Evolutionary conservation across 2,888 invertebrate genomes (phyloP).

Genomic region (Nasonia oneida): DNA sequence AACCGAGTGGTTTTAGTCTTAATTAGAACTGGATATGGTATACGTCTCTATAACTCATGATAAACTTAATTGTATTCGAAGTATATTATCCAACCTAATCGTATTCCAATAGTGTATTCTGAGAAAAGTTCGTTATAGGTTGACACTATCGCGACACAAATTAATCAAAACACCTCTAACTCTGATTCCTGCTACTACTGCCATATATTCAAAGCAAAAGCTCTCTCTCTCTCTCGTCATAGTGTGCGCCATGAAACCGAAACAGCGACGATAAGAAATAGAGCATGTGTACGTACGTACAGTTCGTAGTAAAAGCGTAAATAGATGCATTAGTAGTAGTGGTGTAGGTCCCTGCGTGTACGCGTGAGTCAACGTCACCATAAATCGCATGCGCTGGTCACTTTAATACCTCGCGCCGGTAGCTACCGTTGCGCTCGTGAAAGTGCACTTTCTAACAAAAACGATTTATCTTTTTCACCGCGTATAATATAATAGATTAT

Average conservation of each 20-base stretch:
- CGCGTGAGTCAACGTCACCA: conserved; percentile 54
- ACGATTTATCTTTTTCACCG: conserved; percentile 25
- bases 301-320: conserved; percentile 49
- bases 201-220: too few relatives aligned
- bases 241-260: neutral
- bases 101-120: neutral
- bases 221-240: too few relatives aligned
- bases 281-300: neutral
- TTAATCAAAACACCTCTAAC: neutral
- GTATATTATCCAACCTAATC: neutral
- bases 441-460: conserved; percentile 52
- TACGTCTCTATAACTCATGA: neutral
- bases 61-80: neutral
- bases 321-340: conserved; percentile 53
- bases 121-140: neutral
- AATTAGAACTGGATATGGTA: neutral
- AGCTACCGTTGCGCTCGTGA: neutral
- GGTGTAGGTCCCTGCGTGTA: neutral
- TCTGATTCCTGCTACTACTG: neutral
- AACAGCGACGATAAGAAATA: conserved; percentile 40
- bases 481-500: neutral
- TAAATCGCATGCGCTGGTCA: conserved; percentile 56
- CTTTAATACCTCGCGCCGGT: conserved; percentile 53
- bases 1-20: neutral
- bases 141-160: neutral